Conservation (phyloP, 1,140 invertebrate species). For the Caenorhabditis brenneri region DNA sequence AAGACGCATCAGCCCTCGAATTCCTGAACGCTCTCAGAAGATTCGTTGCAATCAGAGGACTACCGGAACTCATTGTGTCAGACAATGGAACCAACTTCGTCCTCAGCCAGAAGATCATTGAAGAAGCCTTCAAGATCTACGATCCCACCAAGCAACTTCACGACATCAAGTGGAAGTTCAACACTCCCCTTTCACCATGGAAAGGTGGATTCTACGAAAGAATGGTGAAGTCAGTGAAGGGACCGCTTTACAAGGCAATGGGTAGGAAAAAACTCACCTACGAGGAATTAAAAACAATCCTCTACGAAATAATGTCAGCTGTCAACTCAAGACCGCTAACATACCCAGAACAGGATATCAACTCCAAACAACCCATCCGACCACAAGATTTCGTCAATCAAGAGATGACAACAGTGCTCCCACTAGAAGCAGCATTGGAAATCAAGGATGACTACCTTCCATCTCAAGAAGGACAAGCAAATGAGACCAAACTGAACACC, state of each 20-base stretch:
- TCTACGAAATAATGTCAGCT: neutral
- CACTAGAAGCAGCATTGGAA: neutral
- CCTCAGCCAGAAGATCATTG: neutral
- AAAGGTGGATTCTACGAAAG: conserved; percentile 46
- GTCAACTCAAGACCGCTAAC: neutral
- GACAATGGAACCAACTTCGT: conserved; percentile 50
- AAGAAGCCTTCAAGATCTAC: neutral
- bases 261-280: neutral
- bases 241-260: neutral
- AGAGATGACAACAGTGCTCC: neutral
- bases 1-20: neutral
- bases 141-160: neutral
- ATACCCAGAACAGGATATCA: neutral
- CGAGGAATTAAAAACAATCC: neutral
- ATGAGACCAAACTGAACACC: neutral
- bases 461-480: neutral
- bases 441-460: neutral
- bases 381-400: neutral
- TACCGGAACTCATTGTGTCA: neutral
- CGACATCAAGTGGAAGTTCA: conserved; percentile 24
- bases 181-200: conserved; percentile 38
- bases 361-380: neutral
- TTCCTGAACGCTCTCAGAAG: conserved; percentile 15
- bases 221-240: conserved; percentile 43
- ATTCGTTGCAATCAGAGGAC: conserved; percentile 23